Conservation (phyloP, 2,113 vertebrate genomes). For the Neofelis nebulosa region DNA sequence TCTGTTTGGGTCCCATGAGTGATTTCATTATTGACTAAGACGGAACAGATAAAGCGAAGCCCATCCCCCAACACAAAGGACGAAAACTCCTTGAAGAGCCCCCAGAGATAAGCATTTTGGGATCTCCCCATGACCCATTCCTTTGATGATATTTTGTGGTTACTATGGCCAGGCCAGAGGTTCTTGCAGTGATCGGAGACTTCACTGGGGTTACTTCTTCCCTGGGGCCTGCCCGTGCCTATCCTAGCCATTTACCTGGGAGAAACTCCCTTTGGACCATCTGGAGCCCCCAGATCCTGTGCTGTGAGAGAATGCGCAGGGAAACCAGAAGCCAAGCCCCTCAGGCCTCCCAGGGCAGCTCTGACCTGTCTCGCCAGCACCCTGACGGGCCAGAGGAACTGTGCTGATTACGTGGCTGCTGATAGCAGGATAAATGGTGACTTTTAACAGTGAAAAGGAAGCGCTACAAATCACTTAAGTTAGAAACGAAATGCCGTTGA, state of each 20-base stretch:
- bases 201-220: neutral
- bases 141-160: slow-evolving; percentile 20
- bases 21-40: neutral
- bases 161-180: neutral
- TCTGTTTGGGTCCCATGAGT: neutral
- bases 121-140: neutral
- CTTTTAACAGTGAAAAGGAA: neutral
- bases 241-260: neutral
- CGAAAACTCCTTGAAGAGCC: neutral
- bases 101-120: neutral
- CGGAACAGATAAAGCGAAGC: neutral
- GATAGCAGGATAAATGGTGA: neutral
- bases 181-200: neutral
- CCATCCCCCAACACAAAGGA: neutral
- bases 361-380: neutral
- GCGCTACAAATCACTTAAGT: neutral
- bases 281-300: neutral
- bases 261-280: neutral
- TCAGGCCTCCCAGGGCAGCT: neutral
- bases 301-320: neutral
- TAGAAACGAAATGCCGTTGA: neutral
- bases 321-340: neutral
- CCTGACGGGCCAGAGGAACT: neutral
- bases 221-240: neutral
- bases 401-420: neutral